Percentiles rank a stretch among this genome's conserved stretches.
These are phyloP conservation scores for Zootoca vivipara DNA, from an alignment of 2,113 vertebrate genomes.

Conservation along the genomic window DNA sequence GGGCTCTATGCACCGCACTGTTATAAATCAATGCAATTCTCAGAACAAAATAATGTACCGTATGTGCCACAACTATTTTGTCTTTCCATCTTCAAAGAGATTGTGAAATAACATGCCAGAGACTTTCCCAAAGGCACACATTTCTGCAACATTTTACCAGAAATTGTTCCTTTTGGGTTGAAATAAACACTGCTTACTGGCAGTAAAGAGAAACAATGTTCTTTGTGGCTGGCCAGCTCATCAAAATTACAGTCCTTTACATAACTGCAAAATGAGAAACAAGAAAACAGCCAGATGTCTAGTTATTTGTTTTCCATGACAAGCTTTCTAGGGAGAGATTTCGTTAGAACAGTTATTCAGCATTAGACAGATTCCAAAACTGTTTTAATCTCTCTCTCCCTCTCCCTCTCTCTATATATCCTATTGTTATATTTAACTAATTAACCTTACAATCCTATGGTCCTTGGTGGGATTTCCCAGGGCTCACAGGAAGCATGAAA, in stretches of 20 bases:
- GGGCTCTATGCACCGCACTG: neutral
- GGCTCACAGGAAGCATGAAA: too few species aligned
- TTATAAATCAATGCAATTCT: neutral
- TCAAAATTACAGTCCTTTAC: neutral
- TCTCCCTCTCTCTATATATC: too few species aligned
- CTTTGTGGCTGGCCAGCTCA: neutral
- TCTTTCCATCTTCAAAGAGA: slow-evolving; percentile 16
- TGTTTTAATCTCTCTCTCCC: neutral
- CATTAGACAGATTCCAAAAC: neutral
- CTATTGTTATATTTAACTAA: too few species aligned
- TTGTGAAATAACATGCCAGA: neutral
- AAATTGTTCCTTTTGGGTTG: neutral
- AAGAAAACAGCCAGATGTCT: neutral
- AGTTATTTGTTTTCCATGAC: neutral
- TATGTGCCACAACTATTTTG: neutral
- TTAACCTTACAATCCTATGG: too few species aligned
- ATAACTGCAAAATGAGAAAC: neutral
- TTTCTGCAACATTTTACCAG: neutral
- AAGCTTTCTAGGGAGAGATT: neutral
- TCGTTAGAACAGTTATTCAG: neutral
- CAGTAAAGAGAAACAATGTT: neutral
- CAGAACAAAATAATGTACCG: neutral
- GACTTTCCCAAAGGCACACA: neutral
- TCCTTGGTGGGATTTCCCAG: too few species aligned
- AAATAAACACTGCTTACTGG: neutral